Base-by-base conservation (phyloP, 2,797 vertebrate species). In the Chaetophractus vellerosus region DNA sequence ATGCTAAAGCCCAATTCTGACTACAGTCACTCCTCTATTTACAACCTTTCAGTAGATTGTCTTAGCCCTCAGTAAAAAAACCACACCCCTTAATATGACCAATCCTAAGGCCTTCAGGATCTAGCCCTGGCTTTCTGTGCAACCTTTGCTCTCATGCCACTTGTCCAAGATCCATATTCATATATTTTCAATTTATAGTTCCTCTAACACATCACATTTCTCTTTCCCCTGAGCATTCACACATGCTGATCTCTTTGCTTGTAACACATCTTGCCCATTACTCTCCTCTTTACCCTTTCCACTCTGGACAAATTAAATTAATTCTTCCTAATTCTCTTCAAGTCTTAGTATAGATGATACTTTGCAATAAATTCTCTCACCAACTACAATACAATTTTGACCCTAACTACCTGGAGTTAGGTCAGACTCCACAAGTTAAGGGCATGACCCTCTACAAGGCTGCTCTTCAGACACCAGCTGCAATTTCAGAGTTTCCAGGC, bases 231-330 rank as follows among this genome's bases (percentile, higher is more conserved):
- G 23, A 68, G 33, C 33, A 33, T 82, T 61, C 61, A 52, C 52
- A 66, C 28, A 50, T 41, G 38, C 12, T 41, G 14, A 61, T 55
- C n/a, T 2, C 15, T 66, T 59, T 91, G 75, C 28, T n/a, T 55
- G 15, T 82, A 81, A 75, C n/a, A 68, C 38, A 91, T 61, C 61
- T 68, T 52, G 33, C 11, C 52, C 5, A 23, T 66, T 26, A 59
- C 24, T 2, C 61, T 64, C 31, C 81, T 55, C 31, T 66, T 87
- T 19, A 61, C 41, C 14, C 1, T 69, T 82, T 63, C 19, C 69
- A 59, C 36, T 82, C 31, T 69, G 41, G 21, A 50, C 28, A 87
- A 87, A 81, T 52, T n/a, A 87, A 87, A 81, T 52, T n/a, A 81
- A 68, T 50, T 50, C n/a, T 80, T 61, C 15, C n/a, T 81, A 74